A percentile compares a stretch with the other conserved stretches of the same genome.
These are phyloP conservation scores for Mungos mungo DNA, from an alignment of 2,113 vertebrate species.

Conservation along the genomic window DNA sequence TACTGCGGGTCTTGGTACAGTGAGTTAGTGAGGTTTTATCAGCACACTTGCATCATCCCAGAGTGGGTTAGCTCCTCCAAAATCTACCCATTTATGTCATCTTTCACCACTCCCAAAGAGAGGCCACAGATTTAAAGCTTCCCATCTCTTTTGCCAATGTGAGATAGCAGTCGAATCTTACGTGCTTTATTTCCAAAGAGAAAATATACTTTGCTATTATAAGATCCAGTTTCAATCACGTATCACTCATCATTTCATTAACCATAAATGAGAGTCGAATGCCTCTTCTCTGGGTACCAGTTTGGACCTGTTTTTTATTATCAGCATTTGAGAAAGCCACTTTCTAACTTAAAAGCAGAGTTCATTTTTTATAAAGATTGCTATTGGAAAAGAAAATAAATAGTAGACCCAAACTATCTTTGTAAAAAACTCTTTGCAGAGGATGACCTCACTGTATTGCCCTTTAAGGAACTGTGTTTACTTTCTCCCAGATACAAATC, in stretches of 20 bases:
- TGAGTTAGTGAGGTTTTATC: conserved; percentile 15
- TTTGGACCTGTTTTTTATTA: background rate
- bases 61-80: background rate
- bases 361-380: conserved; percentile 5
- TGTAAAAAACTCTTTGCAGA: background rate
- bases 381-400: conserved; percentile 19
- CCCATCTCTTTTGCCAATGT: background rate
- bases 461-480: conserved; percentile 29
- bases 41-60: background rate
- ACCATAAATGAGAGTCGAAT: background rate
- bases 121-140: background rate
- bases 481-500: background rate
- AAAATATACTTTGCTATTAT: background rate
- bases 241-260: background rate
- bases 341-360: background rate
- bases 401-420: background rate
- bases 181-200: background rate
- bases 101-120: background rate
- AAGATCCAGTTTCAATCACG: background rate
- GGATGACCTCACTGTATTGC: background rate
- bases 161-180: background rate
- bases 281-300: background rate
- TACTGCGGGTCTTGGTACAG: background rate
- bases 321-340: conserved; percentile 33
- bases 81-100: background rate